A percentile compares a stretch with the other conserved stretches of the same genome.
phyloP scores from a whole-genome alignment of 2,113 vertebrate species.

The Erythrolamprus reginae region DNA sequence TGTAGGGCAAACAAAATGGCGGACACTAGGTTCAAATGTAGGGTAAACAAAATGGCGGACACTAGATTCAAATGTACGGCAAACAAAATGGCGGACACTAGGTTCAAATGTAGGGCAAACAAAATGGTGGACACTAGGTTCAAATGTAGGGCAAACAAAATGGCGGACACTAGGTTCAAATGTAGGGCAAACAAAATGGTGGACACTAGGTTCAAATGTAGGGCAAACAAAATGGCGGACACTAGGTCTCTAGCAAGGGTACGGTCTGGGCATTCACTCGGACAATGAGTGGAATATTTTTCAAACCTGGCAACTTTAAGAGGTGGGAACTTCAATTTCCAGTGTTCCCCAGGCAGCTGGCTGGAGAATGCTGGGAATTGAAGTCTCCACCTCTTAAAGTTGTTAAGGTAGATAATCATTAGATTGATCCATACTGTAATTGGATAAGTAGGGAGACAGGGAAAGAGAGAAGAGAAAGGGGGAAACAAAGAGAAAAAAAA shows the following conservation, averaged over 20 bases:
- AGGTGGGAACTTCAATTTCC: not conserved
- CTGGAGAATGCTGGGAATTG: not conserved
- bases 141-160: not conserved
- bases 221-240: not conserved
- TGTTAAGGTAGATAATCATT: not conserved
- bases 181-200: not conserved
- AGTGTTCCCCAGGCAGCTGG: not conserved
- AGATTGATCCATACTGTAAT: not conserved
- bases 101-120: not conserved
- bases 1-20: not conserved
- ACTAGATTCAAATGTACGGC: not conserved
- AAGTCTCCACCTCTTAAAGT: not conserved
- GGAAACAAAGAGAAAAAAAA: not conserved
- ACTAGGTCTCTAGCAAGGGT: too few relatives aligned
- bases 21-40: not conserved
- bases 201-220: not conserved
- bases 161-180: not conserved
- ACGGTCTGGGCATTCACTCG: not conserved
- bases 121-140: not conserved
- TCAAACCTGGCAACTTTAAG: not conserved
- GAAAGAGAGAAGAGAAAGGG: not conserved
- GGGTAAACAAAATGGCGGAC: not conserved
- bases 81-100: not conserved
- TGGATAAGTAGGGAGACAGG: not conserved
- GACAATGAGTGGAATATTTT: too few relatives aligned